Conservation (phyloP, 2,888 invertebrate genomes). For the Dynastes tityus region DNA sequence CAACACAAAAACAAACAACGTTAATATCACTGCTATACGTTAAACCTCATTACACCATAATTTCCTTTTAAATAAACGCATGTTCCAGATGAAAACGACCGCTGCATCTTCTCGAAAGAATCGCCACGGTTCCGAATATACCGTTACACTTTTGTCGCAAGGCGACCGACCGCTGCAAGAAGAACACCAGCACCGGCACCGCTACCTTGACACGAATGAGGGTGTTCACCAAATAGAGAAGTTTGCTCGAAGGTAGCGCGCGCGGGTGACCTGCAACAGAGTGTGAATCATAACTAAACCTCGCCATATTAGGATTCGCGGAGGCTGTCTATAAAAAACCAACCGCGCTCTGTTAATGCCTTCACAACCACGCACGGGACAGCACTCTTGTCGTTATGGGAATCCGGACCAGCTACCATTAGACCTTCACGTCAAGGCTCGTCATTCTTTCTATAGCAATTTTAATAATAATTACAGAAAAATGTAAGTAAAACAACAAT, state of each 20-base stretch:
- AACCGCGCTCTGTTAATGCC: conserved; percentile 41
- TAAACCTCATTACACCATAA: not conserved
- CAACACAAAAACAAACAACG: too few relatives aligned
- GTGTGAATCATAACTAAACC: conserved; percentile 50
- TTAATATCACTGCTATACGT: too few relatives aligned
- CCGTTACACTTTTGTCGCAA: conserved; percentile 41
- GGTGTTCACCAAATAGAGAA: conserved; percentile 50
- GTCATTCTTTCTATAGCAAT: not conserved
- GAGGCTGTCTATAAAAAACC: conserved; percentile 48
- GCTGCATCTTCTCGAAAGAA: conserved; percentile 2
- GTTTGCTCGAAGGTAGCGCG: conserved; percentile 37
- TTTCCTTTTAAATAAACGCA: not conserved
- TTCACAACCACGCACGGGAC: conserved; percentile 43
- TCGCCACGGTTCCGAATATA: conserved; percentile 30
- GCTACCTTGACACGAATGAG: conserved; percentile 53
- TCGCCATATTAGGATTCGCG: conserved; percentile 48
- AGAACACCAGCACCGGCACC: conserved; percentile 27
- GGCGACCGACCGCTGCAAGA: conserved; percentile 21
- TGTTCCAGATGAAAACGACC: conserved; percentile 5
- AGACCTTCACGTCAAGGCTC: conserved; percentile 48
- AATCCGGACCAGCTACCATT: conserved; percentile 41
- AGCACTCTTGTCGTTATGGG: conserved; percentile 40
- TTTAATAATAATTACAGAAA: too few relatives aligned
- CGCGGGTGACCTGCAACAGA: conserved; percentile 49
- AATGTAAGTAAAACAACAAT: too few relatives aligned